Percentiles rank a stretch among this genome's conserved stretches.
Evolutionary conservation across 1,140 invertebrate genomes (phyloP).

Genomic region (Pinna nobilis): DNA sequence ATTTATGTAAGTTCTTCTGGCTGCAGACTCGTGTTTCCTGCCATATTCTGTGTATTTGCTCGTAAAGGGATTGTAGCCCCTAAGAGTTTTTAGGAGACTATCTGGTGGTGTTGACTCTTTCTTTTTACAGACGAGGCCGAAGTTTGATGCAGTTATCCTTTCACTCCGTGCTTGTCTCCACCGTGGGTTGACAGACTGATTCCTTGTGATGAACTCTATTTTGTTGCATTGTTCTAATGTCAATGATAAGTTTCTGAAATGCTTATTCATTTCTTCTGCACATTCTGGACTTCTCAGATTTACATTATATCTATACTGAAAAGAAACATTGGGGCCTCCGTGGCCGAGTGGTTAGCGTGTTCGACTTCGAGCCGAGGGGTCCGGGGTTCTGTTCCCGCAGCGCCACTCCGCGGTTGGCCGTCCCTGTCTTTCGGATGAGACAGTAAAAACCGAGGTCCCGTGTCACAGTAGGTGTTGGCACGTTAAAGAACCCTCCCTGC

Average conservation of each 20-base stretch:
- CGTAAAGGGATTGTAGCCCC: neutral
- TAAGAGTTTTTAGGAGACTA: neutral
- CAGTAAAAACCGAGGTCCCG: no score
- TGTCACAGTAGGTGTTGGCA: no score
- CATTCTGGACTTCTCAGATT: neutral
- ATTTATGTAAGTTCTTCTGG: neutral
- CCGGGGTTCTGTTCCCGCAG: no score
- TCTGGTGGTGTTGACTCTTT: neutral
- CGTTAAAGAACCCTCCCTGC: no score
- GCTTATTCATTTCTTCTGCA: neutral
- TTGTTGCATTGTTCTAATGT: neutral
- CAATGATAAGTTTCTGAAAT: neutral
- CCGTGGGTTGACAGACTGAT: neutral
- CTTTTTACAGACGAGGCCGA: neutral
- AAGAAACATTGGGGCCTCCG: no score
- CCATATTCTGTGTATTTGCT: slow-evolving; percentile 16
- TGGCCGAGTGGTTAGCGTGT: no score
- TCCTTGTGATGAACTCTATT: slow-evolving; percentile 13
- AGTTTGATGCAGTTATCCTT: slow-evolving; percentile 17
- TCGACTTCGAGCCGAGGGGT: no score
- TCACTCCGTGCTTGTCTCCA: neutral
- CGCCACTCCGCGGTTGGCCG: no score
- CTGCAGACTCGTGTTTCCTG: slow-evolving; percentile 9
- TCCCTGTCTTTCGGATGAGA: no score
- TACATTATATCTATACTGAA: neutral